phyloP scores from a whole-genome alignment of 2,113 vertebrate species.

The Prolemur simus region DNA sequence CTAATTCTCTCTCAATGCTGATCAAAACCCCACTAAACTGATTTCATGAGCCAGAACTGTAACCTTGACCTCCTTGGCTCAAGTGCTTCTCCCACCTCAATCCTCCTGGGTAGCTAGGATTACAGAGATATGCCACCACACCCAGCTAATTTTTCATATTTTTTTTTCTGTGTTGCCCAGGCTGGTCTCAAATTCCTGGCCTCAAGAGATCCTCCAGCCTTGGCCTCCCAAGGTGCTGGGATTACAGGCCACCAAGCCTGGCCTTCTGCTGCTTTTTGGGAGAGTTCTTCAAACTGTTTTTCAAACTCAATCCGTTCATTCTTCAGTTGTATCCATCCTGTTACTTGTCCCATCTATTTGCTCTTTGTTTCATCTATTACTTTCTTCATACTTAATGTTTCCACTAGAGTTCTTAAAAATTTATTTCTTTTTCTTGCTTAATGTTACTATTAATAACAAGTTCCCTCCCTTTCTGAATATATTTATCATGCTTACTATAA shows the following conservation, averaged over 20 bases:
- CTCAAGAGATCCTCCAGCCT: no score
- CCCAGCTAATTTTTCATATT: no score
- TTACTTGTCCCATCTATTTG: background rate
- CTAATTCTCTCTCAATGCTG: background rate
- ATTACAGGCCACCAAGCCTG: no score
- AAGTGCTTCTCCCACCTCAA: no score
- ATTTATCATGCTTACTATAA: slow-evolving; percentile 22
- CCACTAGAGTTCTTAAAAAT: background rate
- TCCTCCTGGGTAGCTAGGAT: no score
- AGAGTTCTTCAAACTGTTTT: background rate
- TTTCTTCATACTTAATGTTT: background rate
- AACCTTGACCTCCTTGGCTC: background rate
- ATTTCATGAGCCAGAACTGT: background rate
- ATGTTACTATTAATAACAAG: background rate
- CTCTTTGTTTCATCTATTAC: background rate
- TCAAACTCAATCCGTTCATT: background rate
- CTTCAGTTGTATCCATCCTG: background rate
- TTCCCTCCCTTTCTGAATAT: background rate
- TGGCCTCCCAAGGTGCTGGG: no score
- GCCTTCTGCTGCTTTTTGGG: background rate
- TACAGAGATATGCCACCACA: no score
- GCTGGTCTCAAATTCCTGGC: no score
- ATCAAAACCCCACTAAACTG: background rate
- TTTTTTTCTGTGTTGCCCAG: no score
- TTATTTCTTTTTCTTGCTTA: background rate